Evolutionary conservation across 2,797 vertebrate genomes (phyloP).

Genomic region (Knipowitschia caucasica): DNA sequence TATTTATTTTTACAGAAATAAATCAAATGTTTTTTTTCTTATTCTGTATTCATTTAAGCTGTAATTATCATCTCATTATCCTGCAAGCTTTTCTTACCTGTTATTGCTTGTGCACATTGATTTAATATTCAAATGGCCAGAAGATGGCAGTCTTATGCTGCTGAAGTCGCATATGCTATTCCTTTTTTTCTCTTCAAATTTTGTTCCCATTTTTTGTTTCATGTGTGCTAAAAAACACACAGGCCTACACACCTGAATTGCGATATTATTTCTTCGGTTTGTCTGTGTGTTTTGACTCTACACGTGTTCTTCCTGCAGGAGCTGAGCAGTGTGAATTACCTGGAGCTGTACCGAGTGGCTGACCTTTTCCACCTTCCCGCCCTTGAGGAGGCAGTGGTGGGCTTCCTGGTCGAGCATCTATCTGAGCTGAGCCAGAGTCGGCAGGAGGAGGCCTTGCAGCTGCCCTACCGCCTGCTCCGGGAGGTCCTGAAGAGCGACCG

Average conservation of each 20-base stretch:
- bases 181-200: not conserved
- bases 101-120: not conserved
- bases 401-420: conserved; percentile 94
- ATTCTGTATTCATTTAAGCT: not conserved
- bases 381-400: conserved; percentile 91
- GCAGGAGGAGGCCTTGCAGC: conserved; percentile 87
- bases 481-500: conserved; percentile 96
- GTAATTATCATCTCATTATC: not conserved
- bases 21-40: not conserved
- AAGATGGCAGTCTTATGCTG: conserved; percentile 70
- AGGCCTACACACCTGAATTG: not conserved
- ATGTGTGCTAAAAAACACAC: conserved; percentile 8
- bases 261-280: not conserved
- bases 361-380: conserved; percentile 95
- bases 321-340: conserved; percentile 94
- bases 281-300: not conserved
- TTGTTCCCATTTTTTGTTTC: conserved; percentile 13
- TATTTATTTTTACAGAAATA: not conserved
- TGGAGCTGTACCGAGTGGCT: conserved; percentile 95
- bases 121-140: conserved; percentile 42
- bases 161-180: conserved; percentile 7
- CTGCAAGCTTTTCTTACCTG: not conserved
- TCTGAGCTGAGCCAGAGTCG: conserved; percentile 88
- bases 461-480: conserved; percentile 91
- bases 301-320: conserved; percentile 75